phyloP scores from a whole-genome alignment of 1,140 invertebrate genomes.

The Aphis gossypii region DNA sequence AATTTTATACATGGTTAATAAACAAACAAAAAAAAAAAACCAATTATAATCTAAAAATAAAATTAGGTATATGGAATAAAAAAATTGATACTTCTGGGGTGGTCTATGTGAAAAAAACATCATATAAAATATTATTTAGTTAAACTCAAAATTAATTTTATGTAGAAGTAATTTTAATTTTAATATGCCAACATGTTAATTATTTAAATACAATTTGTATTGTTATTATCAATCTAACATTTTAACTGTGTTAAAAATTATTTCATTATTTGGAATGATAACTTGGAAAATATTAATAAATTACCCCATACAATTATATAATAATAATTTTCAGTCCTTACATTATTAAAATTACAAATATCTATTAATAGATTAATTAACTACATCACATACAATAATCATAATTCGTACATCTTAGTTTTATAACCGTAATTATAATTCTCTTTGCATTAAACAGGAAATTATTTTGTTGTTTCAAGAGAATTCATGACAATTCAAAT shows the following conservation, averaged over 20 bases:
- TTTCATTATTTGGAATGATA: constrained; percentile 27
- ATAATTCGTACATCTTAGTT: constrained; percentile 38
- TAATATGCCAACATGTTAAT: neutral
- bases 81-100: neutral
- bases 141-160: neutral
- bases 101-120: neutral
- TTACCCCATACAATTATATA: neutral
- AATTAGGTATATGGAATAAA: neutral
- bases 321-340: constrained; percentile 26
- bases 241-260: neutral
- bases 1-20: neutral
- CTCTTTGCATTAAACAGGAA: neutral
- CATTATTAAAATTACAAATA: constrained; percentile 1
- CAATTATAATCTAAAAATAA: neutral
- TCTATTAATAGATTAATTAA: neutral
- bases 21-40: neutral
- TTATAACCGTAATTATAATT: neutral
- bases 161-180: no score
- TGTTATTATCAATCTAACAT: neutral
- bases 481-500: constrained; percentile 92
- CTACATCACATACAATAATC: neutral
- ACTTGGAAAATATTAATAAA: neutral
- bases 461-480: neutral
- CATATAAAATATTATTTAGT: neutral
- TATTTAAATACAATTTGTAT: neutral